Conservation (phyloP, 2,888 invertebrate genomes). For the Volucella inflata region DNA sequence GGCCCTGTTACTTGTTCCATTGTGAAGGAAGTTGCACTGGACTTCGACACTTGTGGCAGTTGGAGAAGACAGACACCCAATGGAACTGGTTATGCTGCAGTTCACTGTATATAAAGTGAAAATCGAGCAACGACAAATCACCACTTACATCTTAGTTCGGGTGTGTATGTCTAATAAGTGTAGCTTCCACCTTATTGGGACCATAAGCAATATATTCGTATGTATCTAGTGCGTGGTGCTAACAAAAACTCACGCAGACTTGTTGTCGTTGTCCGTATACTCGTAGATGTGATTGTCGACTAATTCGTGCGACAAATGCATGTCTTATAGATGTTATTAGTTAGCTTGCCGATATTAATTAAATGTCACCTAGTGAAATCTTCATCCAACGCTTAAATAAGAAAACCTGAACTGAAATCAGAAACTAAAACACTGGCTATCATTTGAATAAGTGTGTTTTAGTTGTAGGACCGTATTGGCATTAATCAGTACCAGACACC, state of each 20-base stretch:
- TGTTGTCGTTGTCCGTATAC: constrained; percentile 47
- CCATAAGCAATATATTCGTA: constrained; percentile 1
- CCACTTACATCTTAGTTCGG: constrained; percentile 23
- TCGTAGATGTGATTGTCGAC: constrained; percentile 13
- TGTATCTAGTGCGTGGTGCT: background rate
- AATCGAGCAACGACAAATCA: constrained; percentile 53
- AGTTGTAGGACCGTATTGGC: constrained; percentile 3
- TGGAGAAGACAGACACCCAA: constrained; percentile 28
- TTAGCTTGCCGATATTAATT: constrained; percentile 59
- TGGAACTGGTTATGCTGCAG: constrained; percentile 49
- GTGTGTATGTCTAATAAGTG: constrained; percentile 61
- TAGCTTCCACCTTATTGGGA: constrained; percentile 36
- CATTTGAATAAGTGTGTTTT: constrained; percentile 26
- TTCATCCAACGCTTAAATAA: background rate
- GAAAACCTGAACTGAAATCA: constrained; percentile 30
- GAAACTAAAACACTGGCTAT: constrained; percentile 37
- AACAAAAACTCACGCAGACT: constrained; percentile 51
- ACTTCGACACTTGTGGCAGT: constrained; percentile 36
- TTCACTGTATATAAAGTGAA: constrained; percentile 39
- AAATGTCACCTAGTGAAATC: constrained; percentile 70
- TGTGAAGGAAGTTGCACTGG: constrained; percentile 63
- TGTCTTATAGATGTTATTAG: constrained; percentile 49
- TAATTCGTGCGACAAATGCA: constrained; percentile 52
- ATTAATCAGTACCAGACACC: constrained; percentile 57
- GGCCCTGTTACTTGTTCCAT: constrained; percentile 39